Evolutionary conservation across 2,888 invertebrate genomes (phyloP).

Genomic region (Aspidapion aeneum): DNA sequence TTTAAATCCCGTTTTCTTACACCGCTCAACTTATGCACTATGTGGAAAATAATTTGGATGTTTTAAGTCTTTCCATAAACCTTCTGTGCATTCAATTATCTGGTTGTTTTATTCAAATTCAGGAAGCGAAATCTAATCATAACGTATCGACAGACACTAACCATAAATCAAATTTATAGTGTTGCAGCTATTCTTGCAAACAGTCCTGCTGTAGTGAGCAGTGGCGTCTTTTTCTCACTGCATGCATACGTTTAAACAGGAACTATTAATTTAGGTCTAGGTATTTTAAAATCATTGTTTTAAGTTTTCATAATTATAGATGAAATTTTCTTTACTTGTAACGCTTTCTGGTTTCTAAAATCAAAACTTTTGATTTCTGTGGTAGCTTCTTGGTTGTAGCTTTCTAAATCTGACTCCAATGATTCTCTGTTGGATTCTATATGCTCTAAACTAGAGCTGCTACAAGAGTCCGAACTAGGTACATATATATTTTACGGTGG

Average conservation of each 20-base stretch:
- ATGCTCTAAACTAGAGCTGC: constrained; percentile 13
- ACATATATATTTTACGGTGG: constrained; percentile 43
- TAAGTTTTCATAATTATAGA: constrained; percentile 15
- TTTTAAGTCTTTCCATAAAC: too few species aligned
- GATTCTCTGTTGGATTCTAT: too few species aligned
- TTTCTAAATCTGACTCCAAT: constrained; percentile 15
- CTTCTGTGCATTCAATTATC: too few species aligned
- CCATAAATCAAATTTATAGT: too few species aligned
- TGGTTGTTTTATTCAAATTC: too few species aligned
- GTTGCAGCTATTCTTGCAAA: too few species aligned
- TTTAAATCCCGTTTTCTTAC: too few species aligned
- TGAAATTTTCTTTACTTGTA: constrained; percentile 10
- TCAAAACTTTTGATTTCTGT: background rate
- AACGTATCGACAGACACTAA: too few species aligned
- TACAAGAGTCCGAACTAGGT: constrained; percentile 31
- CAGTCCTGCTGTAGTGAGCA: too few species aligned
- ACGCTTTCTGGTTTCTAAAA: background rate
- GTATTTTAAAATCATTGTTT: constrained; percentile 68
- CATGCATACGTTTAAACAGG: constrained; percentile 88
- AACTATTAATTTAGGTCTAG: constrained; percentile 80
- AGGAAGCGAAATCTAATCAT: too few species aligned
- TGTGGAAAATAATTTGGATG: too few species aligned
- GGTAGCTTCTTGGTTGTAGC: constrained; percentile 29
- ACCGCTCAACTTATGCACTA: too few species aligned
- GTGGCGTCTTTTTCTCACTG: constrained; percentile 72